Evolutionary conservation across 2,797 vertebrate genomes (phyloP).

Genomic region (Odontamblyopus rebecca): DNA sequence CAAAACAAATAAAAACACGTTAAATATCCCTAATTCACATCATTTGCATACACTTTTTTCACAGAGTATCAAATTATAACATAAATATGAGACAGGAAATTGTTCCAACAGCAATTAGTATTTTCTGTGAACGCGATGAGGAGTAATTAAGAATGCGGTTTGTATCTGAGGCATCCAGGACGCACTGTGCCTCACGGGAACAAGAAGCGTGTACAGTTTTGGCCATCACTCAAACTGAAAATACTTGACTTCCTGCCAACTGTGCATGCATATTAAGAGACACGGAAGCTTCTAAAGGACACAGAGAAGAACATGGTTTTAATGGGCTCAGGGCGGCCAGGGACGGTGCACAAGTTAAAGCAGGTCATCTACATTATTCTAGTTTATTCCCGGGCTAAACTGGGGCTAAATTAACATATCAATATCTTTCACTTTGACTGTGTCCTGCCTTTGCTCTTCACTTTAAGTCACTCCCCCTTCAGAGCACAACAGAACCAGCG

Average conservation of each 20-base stretch:
- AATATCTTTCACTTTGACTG: too few species aligned
- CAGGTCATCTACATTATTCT: constrained; percentile 6
- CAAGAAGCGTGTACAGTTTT: constrained; percentile 22
- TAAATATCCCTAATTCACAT: background rate
- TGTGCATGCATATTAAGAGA: constrained; percentile 21
- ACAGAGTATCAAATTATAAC: constrained; percentile 19
- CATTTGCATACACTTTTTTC: background rate
- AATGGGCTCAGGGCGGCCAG: background rate
- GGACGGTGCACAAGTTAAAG: constrained; percentile 19
- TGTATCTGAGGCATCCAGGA: constrained; percentile 30
- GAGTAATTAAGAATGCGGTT: constrained; percentile 18
- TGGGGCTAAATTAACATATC: too few species aligned
- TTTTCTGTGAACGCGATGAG: constrained; percentile 27
- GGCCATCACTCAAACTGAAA: constrained; percentile 22
- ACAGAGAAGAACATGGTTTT: background rate
- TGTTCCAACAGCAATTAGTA: constrained; percentile 36
- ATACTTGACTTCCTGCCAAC: constrained; percentile 25
- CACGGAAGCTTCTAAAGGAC: background rate
- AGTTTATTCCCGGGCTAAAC: too few species aligned
- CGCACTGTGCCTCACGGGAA: constrained; percentile 4
- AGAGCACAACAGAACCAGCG: too few species aligned
- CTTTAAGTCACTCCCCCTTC: too few species aligned
- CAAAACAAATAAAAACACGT: background rate
- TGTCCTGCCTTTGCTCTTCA: too few species aligned
- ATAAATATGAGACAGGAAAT: constrained; percentile 34